Base-by-base conservation (phyloP, 2,113 vertebrate genomes). In the Cervus canadensis region DNA sequence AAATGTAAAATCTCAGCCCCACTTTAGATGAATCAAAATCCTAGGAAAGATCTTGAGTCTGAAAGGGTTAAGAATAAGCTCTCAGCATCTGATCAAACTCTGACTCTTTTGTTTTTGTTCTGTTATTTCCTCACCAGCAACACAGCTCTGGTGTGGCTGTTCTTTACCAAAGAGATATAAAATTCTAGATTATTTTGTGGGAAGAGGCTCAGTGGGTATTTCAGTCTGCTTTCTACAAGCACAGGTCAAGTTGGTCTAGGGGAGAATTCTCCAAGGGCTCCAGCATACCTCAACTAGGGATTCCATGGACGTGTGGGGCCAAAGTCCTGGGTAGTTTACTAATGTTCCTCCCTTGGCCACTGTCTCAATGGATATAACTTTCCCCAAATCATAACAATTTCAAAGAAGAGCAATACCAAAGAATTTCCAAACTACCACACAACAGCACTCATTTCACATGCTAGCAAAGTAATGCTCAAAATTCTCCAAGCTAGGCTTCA, bases 81-180 rank as follows among this genome's bases (percentile, higher is more conserved):
- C 43, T 81, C 21, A 36, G 36, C 36, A 36, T 36, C 36, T 36
- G 0, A 15, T 74, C 48, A 74, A 96, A 60, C 3, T 79, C 59
- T 78, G 13, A 71, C 7, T 60, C 45, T 76, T 67, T 43, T 50
- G 26, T 11, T 79, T 76, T 88, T 57, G n/a, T 87, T 62, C 36
- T 85, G 15, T 28, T 59, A n/a, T 89, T 95, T 96, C 85, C 67
- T 45, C 28, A 94, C 6, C 79, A 95, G 64, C 0, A 43, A 50
- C 21, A 78, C 62, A 45, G 71, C 21, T 84, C 43, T 79, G n/a
- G 6, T 83, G 8, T 91, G 45, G 28, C 3, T 28, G 92, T 95
- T 91, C 64, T 56, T 87, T 96, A 86, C 28, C 81, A 94, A 48
- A 94, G 71, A 87, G 9, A 96, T 33, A 52, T 43, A 91, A 95